These are phyloP conservation scores for Scartelaos histophorus DNA, from an alignment of 2,113 vertebrate species.

Conservation along the genomic window DNA sequence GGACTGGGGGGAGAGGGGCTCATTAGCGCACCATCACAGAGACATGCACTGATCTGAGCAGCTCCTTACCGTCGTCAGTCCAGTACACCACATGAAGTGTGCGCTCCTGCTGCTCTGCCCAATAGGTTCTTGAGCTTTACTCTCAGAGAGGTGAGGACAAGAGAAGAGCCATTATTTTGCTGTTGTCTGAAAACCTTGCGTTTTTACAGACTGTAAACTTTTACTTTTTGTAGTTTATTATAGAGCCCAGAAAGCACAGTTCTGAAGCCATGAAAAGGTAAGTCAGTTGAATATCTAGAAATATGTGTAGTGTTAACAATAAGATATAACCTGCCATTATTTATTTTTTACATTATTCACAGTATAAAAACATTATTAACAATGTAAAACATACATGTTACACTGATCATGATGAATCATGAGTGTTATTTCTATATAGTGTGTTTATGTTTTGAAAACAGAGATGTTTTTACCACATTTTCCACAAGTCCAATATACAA, in stretches of 20 bases:
- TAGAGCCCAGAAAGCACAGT: neutral
- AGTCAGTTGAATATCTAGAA: neutral
- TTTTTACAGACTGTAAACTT: neutral
- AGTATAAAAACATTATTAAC: too few species aligned
- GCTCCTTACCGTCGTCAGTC: slow-evolving; percentile 16
- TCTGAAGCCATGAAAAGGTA: neutral
- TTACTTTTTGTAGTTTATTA: neutral
- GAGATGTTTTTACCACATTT: neutral
- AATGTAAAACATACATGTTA: too few species aligned
- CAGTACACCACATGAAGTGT: neutral
- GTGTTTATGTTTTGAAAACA: neutral
- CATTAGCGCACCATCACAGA: slow-evolving; percentile 51
- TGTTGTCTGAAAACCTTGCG: neutral
- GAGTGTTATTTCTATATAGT: too few species aligned
- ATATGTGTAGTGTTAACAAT: neutral
- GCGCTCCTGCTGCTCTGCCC: neutral
- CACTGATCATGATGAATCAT: too few species aligned
- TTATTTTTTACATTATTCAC: too few species aligned
- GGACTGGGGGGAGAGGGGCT: slow-evolving; percentile 26
- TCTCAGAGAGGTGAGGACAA: neutral
- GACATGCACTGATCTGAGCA: slow-evolving; percentile 17
- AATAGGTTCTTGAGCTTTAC: slow-evolving; percentile 5
- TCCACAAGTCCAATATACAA: too few species aligned
- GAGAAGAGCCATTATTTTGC: neutral
- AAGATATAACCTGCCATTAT: too few species aligned